These are phyloP conservation scores for Erpornis zantholeuca DNA, from an alignment of 2,113 vertebrate genomes.

Conservation along the genomic window DNA sequence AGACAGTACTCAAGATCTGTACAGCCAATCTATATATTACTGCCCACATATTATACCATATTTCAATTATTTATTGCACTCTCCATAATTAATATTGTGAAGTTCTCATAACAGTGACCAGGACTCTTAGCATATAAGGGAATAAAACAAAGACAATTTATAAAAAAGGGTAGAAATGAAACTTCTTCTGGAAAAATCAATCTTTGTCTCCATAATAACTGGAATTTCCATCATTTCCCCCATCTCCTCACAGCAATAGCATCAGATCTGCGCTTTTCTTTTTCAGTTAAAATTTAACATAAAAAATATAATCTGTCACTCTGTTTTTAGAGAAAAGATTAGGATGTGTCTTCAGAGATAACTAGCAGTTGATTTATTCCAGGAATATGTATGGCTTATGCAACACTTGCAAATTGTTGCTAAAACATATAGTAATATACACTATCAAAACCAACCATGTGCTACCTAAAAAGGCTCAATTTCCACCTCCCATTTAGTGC, in stretches of 20 bases:
- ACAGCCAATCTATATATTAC: background rate
- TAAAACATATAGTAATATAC: background rate
- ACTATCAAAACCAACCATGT: background rate
- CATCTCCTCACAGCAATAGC: background rate
- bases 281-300: background rate
- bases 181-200: background rate
- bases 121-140: background rate
- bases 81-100: background rate
- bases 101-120: background rate
- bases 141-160: background rate
- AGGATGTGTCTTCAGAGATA: background rate
- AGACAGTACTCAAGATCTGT: background rate
- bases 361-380: background rate
- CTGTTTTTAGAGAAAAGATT: background rate
- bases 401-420: background rate
- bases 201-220: background rate
- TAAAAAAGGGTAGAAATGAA: background rate
- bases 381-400: background rate
- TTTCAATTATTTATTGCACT: background rate
- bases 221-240: background rate
- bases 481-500: background rate
- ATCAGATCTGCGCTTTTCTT: background rate
- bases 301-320: slow-evolving; percentile 6
- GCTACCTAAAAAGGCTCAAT: background rate
- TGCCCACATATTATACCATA: background rate